Percentiles rank a stretch among this genome's conserved stretches.
Conservation (phyloP, 2,113 vertebrate species). For the Rhinichthys klamathensis region DNA sequence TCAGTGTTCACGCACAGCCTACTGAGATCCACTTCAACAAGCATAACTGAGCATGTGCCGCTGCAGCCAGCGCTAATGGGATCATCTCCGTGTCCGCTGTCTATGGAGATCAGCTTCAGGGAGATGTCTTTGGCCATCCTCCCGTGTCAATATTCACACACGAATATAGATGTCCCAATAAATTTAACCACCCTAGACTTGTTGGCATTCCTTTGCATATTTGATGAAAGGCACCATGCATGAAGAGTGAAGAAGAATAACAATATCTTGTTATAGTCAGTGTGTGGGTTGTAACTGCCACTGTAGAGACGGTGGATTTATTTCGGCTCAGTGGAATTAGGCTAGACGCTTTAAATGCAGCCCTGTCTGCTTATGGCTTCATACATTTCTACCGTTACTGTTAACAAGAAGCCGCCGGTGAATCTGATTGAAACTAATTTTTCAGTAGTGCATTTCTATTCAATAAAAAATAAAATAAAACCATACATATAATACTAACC, state of each 20-base stretch:
- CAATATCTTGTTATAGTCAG: not conserved
- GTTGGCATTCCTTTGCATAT: not conserved
- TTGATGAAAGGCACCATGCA: not conserved
- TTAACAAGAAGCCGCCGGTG: not conserved
- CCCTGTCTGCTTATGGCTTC: not conserved
- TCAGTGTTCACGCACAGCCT: conserved; percentile 93
- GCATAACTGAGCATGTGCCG: conserved; percentile 95
- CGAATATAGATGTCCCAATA: not conserved
- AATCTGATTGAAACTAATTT: not conserved
- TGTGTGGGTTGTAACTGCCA: conserved; percentile 1
- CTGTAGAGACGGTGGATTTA: conserved; percentile 26
- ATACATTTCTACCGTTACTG: not conserved
- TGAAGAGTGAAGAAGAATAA: conserved; percentile 6
- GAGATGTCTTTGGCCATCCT: conserved; percentile 27
- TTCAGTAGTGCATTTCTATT: not conserved
- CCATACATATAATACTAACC: too few species aligned
- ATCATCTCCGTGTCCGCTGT: conserved; percentile 75
- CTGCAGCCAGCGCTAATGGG: conserved; percentile 62
- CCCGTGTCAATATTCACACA: conserved; percentile 28
- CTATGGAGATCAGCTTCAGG: conserved; percentile 71
- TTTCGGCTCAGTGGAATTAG: conserved; percentile 37
- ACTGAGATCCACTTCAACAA: conserved; percentile 89
- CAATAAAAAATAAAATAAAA: not conserved
- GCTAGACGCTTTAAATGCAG: conserved; percentile 24
- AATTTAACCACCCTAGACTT: not conserved